phyloP scores from a whole-genome alignment of 2,797 vertebrate genomes.

The Chaunax sp. region DNA sequence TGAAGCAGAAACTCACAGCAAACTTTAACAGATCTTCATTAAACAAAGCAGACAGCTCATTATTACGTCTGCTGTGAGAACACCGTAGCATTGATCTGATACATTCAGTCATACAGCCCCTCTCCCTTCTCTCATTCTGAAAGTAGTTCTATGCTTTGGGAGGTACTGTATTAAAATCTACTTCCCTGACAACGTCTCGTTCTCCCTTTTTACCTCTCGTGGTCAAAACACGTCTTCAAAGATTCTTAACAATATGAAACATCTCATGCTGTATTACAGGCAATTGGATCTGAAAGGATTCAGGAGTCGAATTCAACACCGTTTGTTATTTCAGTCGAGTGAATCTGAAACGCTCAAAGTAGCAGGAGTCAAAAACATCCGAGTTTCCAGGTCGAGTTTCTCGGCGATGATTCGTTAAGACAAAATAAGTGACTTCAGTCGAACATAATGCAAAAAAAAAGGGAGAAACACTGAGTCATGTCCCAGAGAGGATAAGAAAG shows the following conservation, averaged over 20 bases:
- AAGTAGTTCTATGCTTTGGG: too few species aligned
- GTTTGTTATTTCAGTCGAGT: constrained; percentile 71
- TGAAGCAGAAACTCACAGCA: constrained; percentile 24
- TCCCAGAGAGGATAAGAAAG: constrained; percentile 5
- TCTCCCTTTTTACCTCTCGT: constrained; percentile 14
- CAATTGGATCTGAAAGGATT: constrained; percentile 58
- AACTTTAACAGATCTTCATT: constrained; percentile 33
- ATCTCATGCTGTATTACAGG: constrained; percentile 62
- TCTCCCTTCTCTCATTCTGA: neutral
- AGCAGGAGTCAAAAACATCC: constrained; percentile 50
- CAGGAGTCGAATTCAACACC: constrained; percentile 49
- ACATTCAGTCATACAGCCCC: neutral
- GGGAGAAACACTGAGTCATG: constrained; percentile 32
- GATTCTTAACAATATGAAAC: constrained; percentile 40
- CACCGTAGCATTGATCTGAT: constrained; percentile 23
- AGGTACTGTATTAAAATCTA: neutral
- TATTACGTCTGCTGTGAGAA: constrained; percentile 44
- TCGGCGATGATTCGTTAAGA: constrained; percentile 48
- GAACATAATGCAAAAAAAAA: constrained; percentile 31
- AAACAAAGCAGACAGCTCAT: constrained; percentile 45
- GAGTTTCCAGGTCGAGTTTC: constrained; percentile 48
- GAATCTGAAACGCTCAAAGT: constrained; percentile 52
- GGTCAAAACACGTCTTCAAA: constrained; percentile 36
- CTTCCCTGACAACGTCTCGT: constrained; percentile 21
- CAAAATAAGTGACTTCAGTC: constrained; percentile 47